phyloP scores from a whole-genome alignment of 2,888 invertebrate genomes.

The Sphaerophoria taeniata region DNA sequence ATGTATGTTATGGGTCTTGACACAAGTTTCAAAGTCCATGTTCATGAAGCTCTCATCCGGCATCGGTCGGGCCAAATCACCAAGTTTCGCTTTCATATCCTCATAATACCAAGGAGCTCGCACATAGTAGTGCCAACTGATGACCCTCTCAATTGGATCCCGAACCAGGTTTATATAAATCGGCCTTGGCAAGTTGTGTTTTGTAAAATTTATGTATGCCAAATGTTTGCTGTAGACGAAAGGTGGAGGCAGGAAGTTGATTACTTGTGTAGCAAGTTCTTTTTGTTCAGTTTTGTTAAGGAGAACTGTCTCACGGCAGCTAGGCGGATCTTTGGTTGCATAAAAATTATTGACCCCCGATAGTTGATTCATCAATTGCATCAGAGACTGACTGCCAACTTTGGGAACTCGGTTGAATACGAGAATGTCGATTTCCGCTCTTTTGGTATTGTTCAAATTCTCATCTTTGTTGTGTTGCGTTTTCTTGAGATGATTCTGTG shows the following conservation, averaged over 20 bases:
- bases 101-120: constrained; percentile 95
- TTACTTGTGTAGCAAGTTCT: constrained; percentile 88
- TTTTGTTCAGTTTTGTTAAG: constrained; percentile 90
- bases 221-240: constrained; percentile 94
- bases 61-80: constrained; percentile 79
- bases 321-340: constrained; percentile 89
- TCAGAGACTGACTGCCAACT: constrained; percentile 94
- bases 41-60: constrained; percentile 87
- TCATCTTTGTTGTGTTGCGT: not conserved
- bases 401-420: constrained; percentile 96
- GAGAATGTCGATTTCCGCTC: constrained; percentile 86
- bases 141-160: constrained; percentile 94
- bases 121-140: constrained; percentile 96
- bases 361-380: constrained; percentile 90
- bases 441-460: constrained; percentile 79
- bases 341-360: constrained; percentile 80
- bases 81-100: constrained; percentile 84
- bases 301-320: constrained; percentile 92
- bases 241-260: constrained; percentile 88
- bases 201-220: constrained; percentile 93
- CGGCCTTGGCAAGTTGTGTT: constrained; percentile 90
- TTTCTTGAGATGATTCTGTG: not conserved
- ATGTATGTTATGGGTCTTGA: constrained; percentile 90
- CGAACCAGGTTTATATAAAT: constrained; percentile 95
- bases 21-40: constrained; percentile 94